A percentile compares a stretch with the other conserved stretches of the same genome.
These are phyloP conservation scores for Chromobotia macracanthus DNA, from an alignment of 2,797 vertebrate species.

Conservation along the genomic window DNA sequence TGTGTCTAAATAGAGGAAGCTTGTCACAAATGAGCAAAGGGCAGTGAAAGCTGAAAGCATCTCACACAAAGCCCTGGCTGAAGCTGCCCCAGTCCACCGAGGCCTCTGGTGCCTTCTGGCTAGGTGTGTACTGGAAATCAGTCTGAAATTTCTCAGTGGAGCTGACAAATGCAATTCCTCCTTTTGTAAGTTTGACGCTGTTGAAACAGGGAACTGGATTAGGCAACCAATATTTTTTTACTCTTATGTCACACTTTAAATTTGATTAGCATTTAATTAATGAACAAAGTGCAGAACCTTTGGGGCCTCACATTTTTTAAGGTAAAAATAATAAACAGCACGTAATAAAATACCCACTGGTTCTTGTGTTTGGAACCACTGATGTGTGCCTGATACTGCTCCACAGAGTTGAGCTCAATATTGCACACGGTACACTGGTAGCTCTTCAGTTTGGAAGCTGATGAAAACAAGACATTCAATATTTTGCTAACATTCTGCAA, in stretches of 20 bases:
- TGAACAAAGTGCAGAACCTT: too few relatives aligned
- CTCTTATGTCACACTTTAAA: too few relatives aligned
- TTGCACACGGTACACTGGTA: slow-evolving; percentile 91
- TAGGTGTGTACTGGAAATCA: slow-evolving; percentile 58
- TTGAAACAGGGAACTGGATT: not conserved
- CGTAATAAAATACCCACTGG: slow-evolving; percentile 82
- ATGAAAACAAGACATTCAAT: not conserved
- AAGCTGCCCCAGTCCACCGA: slow-evolving; percentile 65
- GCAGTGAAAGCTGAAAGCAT: not conserved
- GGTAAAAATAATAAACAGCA: too few relatives aligned
- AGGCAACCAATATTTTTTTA: not conserved
- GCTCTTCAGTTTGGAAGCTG: slow-evolving; percentile 86
- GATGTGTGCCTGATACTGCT: slow-evolving; percentile 97
- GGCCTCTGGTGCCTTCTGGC: slow-evolving; percentile 41
- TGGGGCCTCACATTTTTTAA: not conserved
- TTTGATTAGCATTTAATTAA: not conserved
- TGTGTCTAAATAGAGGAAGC: slow-evolving; percentile 31
- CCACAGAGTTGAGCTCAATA: slow-evolving; percentile 96
- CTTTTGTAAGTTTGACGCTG: slow-evolving; percentile 71
- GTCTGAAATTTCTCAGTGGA: slow-evolving; percentile 43
- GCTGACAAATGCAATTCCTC: slow-evolving; percentile 32
- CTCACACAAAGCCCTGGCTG: slow-evolving; percentile 61
- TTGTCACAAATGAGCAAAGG: slow-evolving; percentile 16
- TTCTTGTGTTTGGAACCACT: slow-evolving; percentile 97
- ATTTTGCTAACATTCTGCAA: not conserved